Base-by-base conservation (phyloP, 2,888 invertebrate species). In the Synanthedon tipuliformis region DNA sequence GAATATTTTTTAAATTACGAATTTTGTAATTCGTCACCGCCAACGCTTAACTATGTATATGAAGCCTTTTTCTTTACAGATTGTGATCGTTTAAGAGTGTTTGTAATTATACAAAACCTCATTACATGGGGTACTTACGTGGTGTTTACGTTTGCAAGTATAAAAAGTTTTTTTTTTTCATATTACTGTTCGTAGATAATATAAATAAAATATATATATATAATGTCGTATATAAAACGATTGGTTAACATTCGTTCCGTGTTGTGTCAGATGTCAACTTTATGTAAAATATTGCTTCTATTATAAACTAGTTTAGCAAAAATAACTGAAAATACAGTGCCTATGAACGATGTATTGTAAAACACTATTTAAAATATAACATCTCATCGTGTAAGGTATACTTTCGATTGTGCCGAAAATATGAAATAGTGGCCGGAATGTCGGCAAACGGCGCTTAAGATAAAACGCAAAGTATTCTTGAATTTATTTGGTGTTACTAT, bases 401-500 rank as follows among this genome's bases (percentile, higher is more conserved):
- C 63, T 68, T 45, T 45, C 45, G 68, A 65, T 71, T 58, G 68
- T 76, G 72, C 70, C 70, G 67, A 74, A 73, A 76, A 69, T 68
- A 69, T 71, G 69, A 73, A 73, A 75, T 75, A 78, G 61, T 81
- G 82, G 82, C 82, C 81, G 80, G 78, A 80, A 75, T 71, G 66
- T 77, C 82, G 82, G 82, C 78, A 71, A 71, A 71, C 72, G 70
- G 75, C 75, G 68, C 73, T 78, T 75, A 78, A 75, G 68, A 71
- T 69, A 72, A 70, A 69, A 72, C 70, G 63, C 65, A 66, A 69
- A 68, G 63, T 70, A 66, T 60, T 63, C 61, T 68, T 61, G 61
- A 70, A 67, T 73, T 70, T 66, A 73, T 69, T 81, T 83, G 83
- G 83, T 85, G 85, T 84, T 81, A 78, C 73, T 78, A 81, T 75